Evolutionary conservation across 2,797 vertebrate genomes (phyloP), one percentile per base, ranked within the genome.

Genomic region (Ctenosaura bakeri): DNA sequence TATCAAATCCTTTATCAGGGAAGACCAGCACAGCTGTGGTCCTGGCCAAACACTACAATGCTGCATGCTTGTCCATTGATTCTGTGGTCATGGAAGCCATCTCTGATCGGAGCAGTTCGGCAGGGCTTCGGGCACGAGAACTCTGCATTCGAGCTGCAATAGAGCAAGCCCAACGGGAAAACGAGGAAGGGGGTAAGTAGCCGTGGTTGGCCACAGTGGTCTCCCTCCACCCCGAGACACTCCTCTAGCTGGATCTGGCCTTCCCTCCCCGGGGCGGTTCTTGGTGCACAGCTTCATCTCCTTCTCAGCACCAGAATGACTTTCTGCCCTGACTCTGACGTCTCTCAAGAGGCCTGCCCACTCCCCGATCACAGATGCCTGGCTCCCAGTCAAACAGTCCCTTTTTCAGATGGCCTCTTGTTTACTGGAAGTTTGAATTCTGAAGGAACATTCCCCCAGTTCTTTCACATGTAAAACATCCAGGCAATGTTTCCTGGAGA

Each of bases 71-170:
- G 89, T 97, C 89, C 90, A 91, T 99, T 0, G 98, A 99, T 38
- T 66, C 96, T 0, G 90, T 98, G 71, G 96, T 99, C 66, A 94
- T 96, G 88, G 97, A 98, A 74, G 97, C 97, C 29, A 90, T 99
- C 59, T 95, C 92, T 0, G 96, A 96, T 1, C 96, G 97, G 22
- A 94, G 77, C 86, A 98, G 96, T n/a, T 32, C 38, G 0, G 92
- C 96, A 0, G 98, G 97, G 42, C 92, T 97, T 76, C 94, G 59
- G 0, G 98, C 98, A 38, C 96, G 97, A 54, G 96, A 98, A 24
- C 96, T 98, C 10, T 98, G 98, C 94, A 74, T 96, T 79, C 76
- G 81, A 69, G 97, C 98, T 26, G 96, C 97, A 74, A 88, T 90
- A 0, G 96, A 98, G 64, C 96, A 95, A 62, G 93, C 95, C n/a